Evolutionary conservation across 2,113 vertebrate species (phyloP), one percentile per base, ranked within the genome.

Genomic region (Hemiprocne comata): DNA sequence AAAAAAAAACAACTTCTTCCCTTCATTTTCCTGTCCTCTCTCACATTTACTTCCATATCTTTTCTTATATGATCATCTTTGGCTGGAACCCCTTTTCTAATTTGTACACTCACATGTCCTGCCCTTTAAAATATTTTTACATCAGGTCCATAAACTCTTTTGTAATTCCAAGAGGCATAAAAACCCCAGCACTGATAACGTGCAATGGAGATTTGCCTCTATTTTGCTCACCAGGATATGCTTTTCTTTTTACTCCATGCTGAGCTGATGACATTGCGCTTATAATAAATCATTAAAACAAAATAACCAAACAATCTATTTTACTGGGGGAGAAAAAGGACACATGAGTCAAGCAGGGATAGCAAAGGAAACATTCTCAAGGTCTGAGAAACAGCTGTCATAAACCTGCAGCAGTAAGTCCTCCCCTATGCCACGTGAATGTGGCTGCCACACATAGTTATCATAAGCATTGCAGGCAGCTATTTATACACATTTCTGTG

Each of bases 271-370:
- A 53, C 13, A 26, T 48, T 16, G 13, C 20, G 36, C 10, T 55
- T 28, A 24, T 1, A 88, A 34, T 23, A 71, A 13, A 38, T 14
- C 13, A 70, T 72, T 81, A 51, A 93, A 94, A 76, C 33, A 64
- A 91, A 76, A 26, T 60, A 91, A 61, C 10, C 21, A 67, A 61
- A 4, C 8, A 25, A 48, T 7, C 5, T 62, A 2, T 82, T 79
- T 64, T 38, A 77, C 17, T 1, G 4, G 3, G 2, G 2, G 3
- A 12, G 14, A 1, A 15, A 23, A 36, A 26, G n/a, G 53, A 65
- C 6, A 54, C 69, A 57, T 13, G 3, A 74, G n/a, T 76, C 13
- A 62, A 69, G 13, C 7, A 74, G 15, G 5, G 25, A 61, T 65
- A 65, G 75, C 7, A 69, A 53, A 89, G 34, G 31, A 77, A 42